Percentiles rank a stretch among this genome's conserved stretches.
These are phyloP conservation scores for Antheraea assamensis DNA, from an alignment of 2,888 invertebrate species.

Conservation along the genomic window DNA sequence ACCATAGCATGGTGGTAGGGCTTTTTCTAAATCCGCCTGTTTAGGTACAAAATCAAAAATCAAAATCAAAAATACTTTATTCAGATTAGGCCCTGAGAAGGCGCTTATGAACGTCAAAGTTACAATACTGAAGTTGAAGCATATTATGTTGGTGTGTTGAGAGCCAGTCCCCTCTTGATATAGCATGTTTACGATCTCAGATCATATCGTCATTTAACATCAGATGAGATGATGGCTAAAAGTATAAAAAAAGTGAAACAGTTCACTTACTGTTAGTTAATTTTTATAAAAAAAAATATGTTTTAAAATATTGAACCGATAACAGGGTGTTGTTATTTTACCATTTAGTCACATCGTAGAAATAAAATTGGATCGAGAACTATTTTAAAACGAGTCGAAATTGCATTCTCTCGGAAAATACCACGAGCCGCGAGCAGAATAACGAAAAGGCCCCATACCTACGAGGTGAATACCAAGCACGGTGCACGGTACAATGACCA, in stretches of 20 bases:
- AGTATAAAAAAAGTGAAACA: not conserved
- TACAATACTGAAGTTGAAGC: no score
- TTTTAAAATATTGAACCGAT: not conserved
- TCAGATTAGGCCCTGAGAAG: no score
- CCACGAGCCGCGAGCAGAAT: conserved; percentile 17
- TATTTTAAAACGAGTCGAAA: conserved; percentile 20
- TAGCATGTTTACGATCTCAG: no score
- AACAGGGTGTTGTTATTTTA: not conserved
- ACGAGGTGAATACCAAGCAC: conserved; percentile 21
- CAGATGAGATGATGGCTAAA: no score
- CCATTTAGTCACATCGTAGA: not conserved
- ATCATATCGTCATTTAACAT: no score
- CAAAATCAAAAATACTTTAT: no score
- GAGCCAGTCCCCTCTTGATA: no score
- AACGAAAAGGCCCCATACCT: conserved; percentile 18
- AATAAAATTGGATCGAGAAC: conserved; percentile 17
- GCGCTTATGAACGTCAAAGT: no score
- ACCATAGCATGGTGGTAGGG: no score
- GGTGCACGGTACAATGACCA: conserved; percentile 16
- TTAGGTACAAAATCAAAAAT: no score
- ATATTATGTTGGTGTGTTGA: no score
- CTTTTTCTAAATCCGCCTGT: no score
- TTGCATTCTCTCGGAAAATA: conserved; percentile 19
- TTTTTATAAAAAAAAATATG: not conserved
- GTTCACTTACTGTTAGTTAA: not conserved